Base-by-base conservation (phyloP, 2,113 vertebrate genomes). In the Coptodon bakossiorum region DNA sequence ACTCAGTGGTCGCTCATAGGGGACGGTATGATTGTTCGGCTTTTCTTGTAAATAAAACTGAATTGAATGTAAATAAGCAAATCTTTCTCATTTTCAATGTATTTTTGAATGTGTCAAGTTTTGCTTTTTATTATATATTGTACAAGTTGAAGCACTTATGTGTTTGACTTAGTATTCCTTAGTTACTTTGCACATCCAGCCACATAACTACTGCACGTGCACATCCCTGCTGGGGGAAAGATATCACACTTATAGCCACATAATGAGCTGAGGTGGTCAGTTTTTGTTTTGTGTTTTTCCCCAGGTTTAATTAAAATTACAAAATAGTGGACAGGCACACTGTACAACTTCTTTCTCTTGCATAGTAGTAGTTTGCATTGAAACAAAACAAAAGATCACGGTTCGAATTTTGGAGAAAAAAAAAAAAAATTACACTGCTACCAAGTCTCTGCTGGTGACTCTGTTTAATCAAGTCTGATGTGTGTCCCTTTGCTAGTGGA, bases 401-500 rank as follows among this genome's bases (percentile, higher is more conserved):
- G 5, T 10, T 43, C 5, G 2, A 4, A 34, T 34, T 34, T 34
- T 34, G 31, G 7, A 2, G 7, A 34, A 7, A 34, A 34, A 34
- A 7, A 34, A 7, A 7, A 34, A 34, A 31, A 29, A 29, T 22
- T 22, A 84, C 5, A 16, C 29, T 17, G 14, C 16, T 52, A 19
- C 17, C 5, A 50, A 19, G 27, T 31, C 45, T 52, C 43, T 31
- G 16, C 27, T 31, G 45, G 14, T 22, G 43, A 79, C 24, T 36
- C 12, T 31, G 52, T 84, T 27, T 19, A 57, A 82, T 59, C 5
- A 76, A 83, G 52, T 81, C 10, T 83, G 13, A 6, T 50, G 2
- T 85, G 7, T 91, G 12, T 43, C 2, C 3, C n/a, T 6, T 83
- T 88, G 87, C 78, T 93, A 99, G 99, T 99, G 97, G 99, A 99